Conservation (phyloP, 2,797 vertebrate species). For the Pelodytes ibericus region DNA sequence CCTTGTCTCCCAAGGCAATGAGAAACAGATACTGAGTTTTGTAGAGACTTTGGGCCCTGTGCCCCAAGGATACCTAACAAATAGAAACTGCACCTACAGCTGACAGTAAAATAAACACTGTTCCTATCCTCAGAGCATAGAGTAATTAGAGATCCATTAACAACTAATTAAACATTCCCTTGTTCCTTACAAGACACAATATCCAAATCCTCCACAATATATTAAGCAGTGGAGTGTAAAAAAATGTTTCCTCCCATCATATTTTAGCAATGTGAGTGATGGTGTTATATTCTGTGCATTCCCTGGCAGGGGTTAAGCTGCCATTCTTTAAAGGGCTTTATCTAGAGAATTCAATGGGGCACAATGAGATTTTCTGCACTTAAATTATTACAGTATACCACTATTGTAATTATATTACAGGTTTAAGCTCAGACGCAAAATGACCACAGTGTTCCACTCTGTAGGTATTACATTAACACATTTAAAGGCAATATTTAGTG, state of each 20-base stretch:
- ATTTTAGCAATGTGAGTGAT: slow-evolving; percentile 26
- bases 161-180: slow-evolving; percentile 50
- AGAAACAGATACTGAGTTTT: too few relatives aligned
- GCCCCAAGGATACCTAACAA: too few relatives aligned
- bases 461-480: neutral
- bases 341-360: neutral
- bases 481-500: neutral
- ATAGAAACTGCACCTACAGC: slow-evolving; percentile 6
- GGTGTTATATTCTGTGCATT: slow-evolving; percentile 12
- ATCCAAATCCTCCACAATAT: slow-evolving; percentile 24
- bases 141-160: slow-evolving; percentile 55
- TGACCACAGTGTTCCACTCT: neutral
- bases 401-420: neutral
- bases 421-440: neutral
- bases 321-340: neutral
- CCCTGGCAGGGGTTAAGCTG: neutral
- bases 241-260: slow-evolving; percentile 44
- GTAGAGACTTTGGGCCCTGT: too few relatives aligned
- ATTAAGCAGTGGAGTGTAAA: slow-evolving; percentile 45
- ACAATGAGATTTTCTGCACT: neutral
- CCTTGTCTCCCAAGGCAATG: too few relatives aligned
- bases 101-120: slow-evolving; percentile 50
- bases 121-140: slow-evolving; percentile 33
- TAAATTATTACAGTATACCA: neutral
- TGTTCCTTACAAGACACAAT: slow-evolving; percentile 40